Conservation (phyloP, 2,113 vertebrate species). For the Pontoporia blainvillei region DNA sequence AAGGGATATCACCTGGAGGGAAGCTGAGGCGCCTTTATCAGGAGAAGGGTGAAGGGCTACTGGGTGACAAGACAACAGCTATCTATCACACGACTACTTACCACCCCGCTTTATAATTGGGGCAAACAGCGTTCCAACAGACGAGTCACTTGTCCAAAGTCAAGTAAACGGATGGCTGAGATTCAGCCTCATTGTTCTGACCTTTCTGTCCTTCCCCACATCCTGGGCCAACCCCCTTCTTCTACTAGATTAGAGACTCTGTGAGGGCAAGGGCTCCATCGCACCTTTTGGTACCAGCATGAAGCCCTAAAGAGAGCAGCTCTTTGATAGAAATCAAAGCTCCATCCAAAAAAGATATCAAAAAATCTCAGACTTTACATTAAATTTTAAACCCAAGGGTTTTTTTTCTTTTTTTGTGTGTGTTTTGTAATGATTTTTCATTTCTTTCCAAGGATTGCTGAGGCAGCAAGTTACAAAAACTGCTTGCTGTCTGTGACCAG, state of each 20-base stretch:
- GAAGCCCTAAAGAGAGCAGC: neutral
- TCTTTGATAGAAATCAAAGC: rapidly evolving
- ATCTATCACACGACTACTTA: rapidly evolving
- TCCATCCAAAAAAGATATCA: rapidly evolving
- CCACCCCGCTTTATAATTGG: rapidly evolving
- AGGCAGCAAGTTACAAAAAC: constrained; percentile 81
- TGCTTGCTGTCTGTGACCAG: constrained; percentile 88
- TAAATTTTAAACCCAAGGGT: neutral
- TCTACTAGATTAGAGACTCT: too few relatives aligned
- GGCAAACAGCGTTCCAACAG: rapidly evolving
- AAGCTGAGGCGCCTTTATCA: neutral
- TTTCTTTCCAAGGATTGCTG: constrained; percentile 84
- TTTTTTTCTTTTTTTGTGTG: neutral
- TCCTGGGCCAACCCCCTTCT: too few relatives aligned
- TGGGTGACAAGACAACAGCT: rapidly evolving
- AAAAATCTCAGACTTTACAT: rapidly evolving
- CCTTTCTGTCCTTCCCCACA: neutral
- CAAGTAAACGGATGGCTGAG: neutral
- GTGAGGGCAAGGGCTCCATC: neutral
- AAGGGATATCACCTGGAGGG: neutral
- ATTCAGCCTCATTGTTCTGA: too few relatives aligned
- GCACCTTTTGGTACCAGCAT: rapidly evolving
- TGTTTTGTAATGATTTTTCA: rapidly evolving
- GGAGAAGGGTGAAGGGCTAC: rapidly evolving
- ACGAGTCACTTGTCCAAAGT: neutral